Evolutionary conservation across 2,797 vertebrate species (phyloP), one percentile per base, ranked within the genome.

Genomic region (Coilia nasus): DNA sequence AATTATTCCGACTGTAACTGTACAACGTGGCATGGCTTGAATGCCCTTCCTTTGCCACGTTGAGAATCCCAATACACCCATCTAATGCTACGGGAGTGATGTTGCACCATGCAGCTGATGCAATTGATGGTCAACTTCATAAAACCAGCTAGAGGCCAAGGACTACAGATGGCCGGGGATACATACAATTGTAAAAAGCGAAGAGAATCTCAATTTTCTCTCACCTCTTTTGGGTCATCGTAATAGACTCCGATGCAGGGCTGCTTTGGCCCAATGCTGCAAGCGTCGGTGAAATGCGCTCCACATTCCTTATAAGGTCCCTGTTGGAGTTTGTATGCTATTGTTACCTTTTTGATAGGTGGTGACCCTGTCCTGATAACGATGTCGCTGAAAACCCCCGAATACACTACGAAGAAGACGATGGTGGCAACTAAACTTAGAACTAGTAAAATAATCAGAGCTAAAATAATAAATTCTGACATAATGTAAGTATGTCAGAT

Each of bases 291-390:
- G 93, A 96, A 98, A 85, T 96, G 93, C 67, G 93, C 93, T 10
- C 97, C 97, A 0, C 94, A 95, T 57, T 97, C 95, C 0, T 95
- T 95, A 54, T 98, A 98, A 0, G 97, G 93, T 11, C 97, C 98
- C 88, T 96, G 91, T 64, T 93, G 94, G 94, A 97, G 98, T 92
- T 99, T 99, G 92, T 99, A 99, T 85, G 97, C 98, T 86, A 99
- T 85, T 0, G 97, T 98, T 31, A 98, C 93, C 82, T 90, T 97
- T 90, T 88, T 91, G 0, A 99, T 87, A 0, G 97, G 97, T 0
- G 98, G 96, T 3, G 97, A 96, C 10, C 98, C 98, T 0, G 98
- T 97, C 85, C 96, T 97, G 89, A 98, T 94, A 0, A 93, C 89
- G 86, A 99, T 96, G 57, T 96, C 92, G 0, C 94, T 90, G 91